Evolutionary conservation across 2,888 invertebrate genomes (phyloP), one percentile per base, ranked within the genome.

Genomic region (Nymphalis c-album): DNA sequence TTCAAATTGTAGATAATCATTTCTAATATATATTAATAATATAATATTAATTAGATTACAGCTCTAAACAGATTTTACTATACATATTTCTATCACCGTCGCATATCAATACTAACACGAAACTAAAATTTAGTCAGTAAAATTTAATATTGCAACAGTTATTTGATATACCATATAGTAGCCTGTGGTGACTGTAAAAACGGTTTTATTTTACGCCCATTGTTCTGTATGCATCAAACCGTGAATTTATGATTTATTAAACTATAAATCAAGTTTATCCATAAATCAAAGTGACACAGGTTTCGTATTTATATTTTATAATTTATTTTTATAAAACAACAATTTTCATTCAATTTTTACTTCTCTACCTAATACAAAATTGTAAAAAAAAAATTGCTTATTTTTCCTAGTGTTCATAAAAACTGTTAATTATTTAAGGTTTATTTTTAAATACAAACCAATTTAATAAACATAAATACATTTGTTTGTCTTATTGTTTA

Each of bases 251-350:
- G 73, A 73, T 73, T 73, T 73, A 72, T 60, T 68, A 60, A 68
- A 67, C 68, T 62, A 72, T 72, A 73, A 73, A 72, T 72, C 71
- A 71, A 51, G 31, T 40, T 67, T 62, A 57, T 58, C 18, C 64
- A 69, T 71, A 69, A 69, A 71, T 71, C 69, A 71, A 45, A 64
- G 46, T 40, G 57, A 57, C 57, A 40, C 35, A 40, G 57, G 57
- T 13, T 57, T 57, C 26, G 57, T 26, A 57, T 57, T 57, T 18
- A 57, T 57, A 57, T 35, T 57, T 57, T 57, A 40, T 4, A 40
- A 40, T 10, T 3, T 40, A 40, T 40, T 40, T 40, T 40, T 40
- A 40, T 40, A 8, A 8, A 40, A 40, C 13, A 1, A 13, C 40
- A 40, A 31, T 31, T 31, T 31, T 6, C 5, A 31, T 31, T 6